Evolutionary conservation across 1,140 invertebrate genomes (phyloP).

Genomic region (Archivesica marissinica): DNA sequence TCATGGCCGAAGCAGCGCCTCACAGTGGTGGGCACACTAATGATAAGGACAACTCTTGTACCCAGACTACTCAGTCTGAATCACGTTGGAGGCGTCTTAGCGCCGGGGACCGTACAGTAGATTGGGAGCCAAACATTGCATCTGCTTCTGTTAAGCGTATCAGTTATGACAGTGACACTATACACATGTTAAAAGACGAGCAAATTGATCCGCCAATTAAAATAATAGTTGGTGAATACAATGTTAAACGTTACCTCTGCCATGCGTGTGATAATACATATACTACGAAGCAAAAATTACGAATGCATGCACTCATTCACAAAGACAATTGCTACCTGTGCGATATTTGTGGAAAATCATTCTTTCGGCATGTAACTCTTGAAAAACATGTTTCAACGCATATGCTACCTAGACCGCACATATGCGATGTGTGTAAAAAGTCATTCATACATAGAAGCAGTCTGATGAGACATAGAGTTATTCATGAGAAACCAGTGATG

Average conservation of each 20-base stretch:
- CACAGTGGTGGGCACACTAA: not conserved
- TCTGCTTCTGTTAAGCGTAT: not conserved
- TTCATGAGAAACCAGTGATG: slow-evolving; percentile 1
- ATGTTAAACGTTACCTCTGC: slow-evolving; percentile 47
- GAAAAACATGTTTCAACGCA: slow-evolving; percentile 58
- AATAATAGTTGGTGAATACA: slow-evolving; percentile 42
- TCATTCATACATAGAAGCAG: slow-evolving; percentile 58
- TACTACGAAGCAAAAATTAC: slow-evolving; percentile 52
- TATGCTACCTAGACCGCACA: slow-evolving; percentile 47
- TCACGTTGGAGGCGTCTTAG: not conserved
- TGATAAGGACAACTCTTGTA: slow-evolving; percentile 25
- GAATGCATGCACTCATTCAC: slow-evolving; percentile 53
- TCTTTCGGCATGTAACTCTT: slow-evolving; percentile 53
- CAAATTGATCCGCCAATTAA: slow-evolving; percentile 46
- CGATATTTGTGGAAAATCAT: slow-evolving; percentile 56
- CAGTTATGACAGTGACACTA: not conserved
- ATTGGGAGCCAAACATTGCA: not conserved
- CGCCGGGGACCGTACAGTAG: not conserved
- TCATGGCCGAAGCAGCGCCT: slow-evolving; percentile 40
- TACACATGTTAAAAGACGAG: not conserved
- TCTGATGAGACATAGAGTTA: slow-evolving; percentile 48
- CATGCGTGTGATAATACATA: slow-evolving; percentile 62
- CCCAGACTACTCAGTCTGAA: not conserved
- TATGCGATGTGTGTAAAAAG: slow-evolving; percentile 51
- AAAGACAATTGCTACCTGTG: slow-evolving; percentile 59